Evolutionary conservation across 2,888 invertebrate species (phyloP), one percentile per base, ranked within the genome.

Genomic region (Ichneumon xanthorius): DNA sequence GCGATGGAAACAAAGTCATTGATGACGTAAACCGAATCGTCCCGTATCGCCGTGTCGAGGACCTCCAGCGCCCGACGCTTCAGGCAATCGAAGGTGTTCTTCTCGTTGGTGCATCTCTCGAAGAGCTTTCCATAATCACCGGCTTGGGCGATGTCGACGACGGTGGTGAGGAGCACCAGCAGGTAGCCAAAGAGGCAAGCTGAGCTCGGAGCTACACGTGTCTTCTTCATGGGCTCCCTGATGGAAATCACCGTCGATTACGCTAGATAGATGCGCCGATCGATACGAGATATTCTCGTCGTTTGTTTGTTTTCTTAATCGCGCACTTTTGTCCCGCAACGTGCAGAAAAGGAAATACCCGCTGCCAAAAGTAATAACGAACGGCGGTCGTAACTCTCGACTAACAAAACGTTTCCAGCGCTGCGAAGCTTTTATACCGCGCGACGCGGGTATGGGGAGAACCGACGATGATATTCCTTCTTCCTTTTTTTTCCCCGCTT

Each of bases 1-100:
- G 89, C 92, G 55, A 94, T 91, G 7, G 93, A 92, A 45, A 94
- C 87, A 71, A 89, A 93, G 63, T 94, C 93, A 85, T 94, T 94
- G 73, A 94, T 84, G 65, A 90, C 91, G 85, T 93, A 93, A 65
- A 92, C 91, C 14, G 93, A 88, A 4, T 94, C 92, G 78, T 94
- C 94, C 50, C 90, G 89, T 77, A 92, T 91, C 37, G 94, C 94
- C 3, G 91, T 79, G 30, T 93, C 92, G 45, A 94, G 88, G 2
- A 94, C 91, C 61, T 94, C 92, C 26, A 94, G 83, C 0, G 93
- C 93, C 5, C 91, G 88, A 6, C 89, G 90, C 80, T 94, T 94
- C 53, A 94, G 86, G 65, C 94, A 94, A 40, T 93, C 92, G 85
- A 94, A 94, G 9, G 92, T 90, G 82, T 92, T 93, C 84, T 90